These are phyloP conservation scores for Mastomys coucha DNA, from an alignment of 2,113 vertebrate species.

Conservation along the genomic window DNA sequence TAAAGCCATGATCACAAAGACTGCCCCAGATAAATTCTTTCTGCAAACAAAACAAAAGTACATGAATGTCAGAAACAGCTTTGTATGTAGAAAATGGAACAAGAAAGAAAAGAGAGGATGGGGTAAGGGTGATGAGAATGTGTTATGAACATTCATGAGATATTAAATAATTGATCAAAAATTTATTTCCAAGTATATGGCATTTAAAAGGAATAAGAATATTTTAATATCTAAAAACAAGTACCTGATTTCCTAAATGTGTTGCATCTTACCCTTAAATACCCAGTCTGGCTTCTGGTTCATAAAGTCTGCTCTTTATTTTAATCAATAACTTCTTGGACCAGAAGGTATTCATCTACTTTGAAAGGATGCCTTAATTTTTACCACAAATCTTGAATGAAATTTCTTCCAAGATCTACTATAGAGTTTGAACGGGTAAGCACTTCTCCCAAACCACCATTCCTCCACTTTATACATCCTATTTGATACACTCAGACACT, in stretches of 20 bases:
- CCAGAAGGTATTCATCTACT: not conserved
- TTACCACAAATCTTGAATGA: conserved; percentile 1
- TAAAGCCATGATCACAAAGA: too few relatives aligned
- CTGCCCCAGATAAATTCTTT: not conserved
- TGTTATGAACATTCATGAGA: not conserved
- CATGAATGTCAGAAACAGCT: not conserved
- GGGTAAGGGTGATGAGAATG: not conserved
- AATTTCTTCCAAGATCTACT: not conserved
- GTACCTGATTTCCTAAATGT: not conserved
- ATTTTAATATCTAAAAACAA: not conserved
- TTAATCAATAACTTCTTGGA: conserved; percentile 29
- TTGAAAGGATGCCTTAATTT: not conserved
- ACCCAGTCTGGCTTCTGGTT: not conserved
- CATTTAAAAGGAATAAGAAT: not conserved
- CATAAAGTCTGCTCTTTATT: not conserved
- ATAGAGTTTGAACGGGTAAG: not conserved
- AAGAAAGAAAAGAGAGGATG: not conserved
- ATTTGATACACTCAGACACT: not conserved
- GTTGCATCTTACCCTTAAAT: not conserved
- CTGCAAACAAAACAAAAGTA: not conserved
- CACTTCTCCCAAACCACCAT: not conserved
- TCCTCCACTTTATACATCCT: not conserved
- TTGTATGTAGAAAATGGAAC: too few relatives aligned
- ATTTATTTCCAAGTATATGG: not conserved
- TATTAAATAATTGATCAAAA: not conserved